A percentile compares a stretch with the other conserved stretches of the same genome.
These are phyloP conservation scores for Halcyon smyrnensis DNA, from an alignment of 2,797 vertebrate genomes.

Conservation along the genomic window DNA sequence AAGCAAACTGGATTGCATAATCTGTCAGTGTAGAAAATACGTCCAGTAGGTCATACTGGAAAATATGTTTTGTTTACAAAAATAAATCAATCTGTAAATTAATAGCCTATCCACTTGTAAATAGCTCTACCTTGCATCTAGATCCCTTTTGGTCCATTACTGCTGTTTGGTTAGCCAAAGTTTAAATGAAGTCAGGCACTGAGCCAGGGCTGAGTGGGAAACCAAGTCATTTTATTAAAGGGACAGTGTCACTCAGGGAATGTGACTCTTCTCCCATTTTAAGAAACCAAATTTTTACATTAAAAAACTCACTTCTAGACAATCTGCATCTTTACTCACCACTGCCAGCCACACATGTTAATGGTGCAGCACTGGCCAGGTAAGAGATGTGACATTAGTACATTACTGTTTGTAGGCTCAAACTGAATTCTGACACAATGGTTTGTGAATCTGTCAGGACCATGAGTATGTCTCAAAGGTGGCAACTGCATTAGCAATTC, in stretches of 20 bases:
- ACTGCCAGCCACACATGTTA: not conserved
- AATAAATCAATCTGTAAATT: not conserved
- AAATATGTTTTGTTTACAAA: not conserved
- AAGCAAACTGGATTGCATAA: not conserved
- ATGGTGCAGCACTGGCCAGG: not conserved
- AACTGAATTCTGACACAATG: not conserved
- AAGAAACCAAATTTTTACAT: not conserved
- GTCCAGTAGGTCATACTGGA: not conserved
- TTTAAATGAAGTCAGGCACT: slow-evolving; percentile 67
- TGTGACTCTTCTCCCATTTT: not conserved
- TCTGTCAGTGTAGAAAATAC: not conserved
- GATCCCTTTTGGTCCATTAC: slow-evolving; percentile 32
- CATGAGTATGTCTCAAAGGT: not conserved
- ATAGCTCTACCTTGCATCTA: slow-evolving; percentile 32
- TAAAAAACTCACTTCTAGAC: not conserved
- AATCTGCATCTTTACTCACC: not conserved
- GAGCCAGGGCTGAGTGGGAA: slow-evolving; percentile 64
- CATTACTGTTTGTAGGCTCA: not conserved
- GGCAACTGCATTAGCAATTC: not conserved
- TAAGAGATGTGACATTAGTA: not conserved
- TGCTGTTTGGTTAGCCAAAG: slow-evolving; percentile 46
- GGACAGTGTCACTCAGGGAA: slow-evolving; percentile 8
- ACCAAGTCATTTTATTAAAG: slow-evolving; percentile 68
- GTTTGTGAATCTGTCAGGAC: not conserved
- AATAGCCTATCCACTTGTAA: slow-evolving; percentile 24